phyloP scores from a whole-genome alignment of 2,888 invertebrate genomes.

The Dasysyrphus tricinctus region DNA sequence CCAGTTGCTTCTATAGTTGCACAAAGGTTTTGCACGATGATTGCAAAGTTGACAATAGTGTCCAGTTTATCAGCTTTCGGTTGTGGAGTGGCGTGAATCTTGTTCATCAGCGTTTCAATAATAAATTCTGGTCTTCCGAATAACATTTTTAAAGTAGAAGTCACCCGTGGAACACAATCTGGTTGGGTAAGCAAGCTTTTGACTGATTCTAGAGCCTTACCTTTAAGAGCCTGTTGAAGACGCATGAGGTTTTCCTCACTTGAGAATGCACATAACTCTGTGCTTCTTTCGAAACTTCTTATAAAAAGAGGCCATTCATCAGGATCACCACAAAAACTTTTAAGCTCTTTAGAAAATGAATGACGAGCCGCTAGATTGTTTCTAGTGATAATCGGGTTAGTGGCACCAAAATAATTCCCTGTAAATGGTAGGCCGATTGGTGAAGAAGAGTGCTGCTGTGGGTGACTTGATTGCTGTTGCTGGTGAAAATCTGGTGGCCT shows the following conservation, averaged over 20 bases:
- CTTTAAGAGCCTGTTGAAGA: background rate
- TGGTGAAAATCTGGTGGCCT: too few relatives aligned
- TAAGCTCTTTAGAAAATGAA: background rate
- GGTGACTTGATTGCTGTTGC: constrained; percentile 3
- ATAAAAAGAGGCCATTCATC: constrained; percentile 27
- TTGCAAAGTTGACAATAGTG: too few relatives aligned
- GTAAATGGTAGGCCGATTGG: background rate
- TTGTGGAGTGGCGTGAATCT: background rate
- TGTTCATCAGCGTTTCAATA: too few relatives aligned
- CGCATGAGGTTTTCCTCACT: background rate
- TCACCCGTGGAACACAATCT: background rate
- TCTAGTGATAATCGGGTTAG: background rate
- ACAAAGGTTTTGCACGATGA: too few relatives aligned
- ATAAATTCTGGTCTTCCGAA: too few relatives aligned
- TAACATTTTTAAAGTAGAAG: too few relatives aligned
- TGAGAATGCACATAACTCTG: constrained; percentile 9
- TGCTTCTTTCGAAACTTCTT: constrained; percentile 55
- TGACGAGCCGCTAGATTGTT: constrained; percentile 9
- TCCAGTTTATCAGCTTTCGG: too few relatives aligned
- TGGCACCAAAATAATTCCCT: background rate
- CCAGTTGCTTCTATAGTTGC: too few relatives aligned
- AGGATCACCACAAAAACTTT: background rate
- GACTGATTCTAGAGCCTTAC: constrained; percentile 17
- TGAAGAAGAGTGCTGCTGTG: constrained; percentile 3
- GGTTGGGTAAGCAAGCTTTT: constrained; percentile 51